Evolutionary conservation across 2,888 invertebrate species (phyloP).

Genomic region (Dyspetes luteomarginatus): DNA sequence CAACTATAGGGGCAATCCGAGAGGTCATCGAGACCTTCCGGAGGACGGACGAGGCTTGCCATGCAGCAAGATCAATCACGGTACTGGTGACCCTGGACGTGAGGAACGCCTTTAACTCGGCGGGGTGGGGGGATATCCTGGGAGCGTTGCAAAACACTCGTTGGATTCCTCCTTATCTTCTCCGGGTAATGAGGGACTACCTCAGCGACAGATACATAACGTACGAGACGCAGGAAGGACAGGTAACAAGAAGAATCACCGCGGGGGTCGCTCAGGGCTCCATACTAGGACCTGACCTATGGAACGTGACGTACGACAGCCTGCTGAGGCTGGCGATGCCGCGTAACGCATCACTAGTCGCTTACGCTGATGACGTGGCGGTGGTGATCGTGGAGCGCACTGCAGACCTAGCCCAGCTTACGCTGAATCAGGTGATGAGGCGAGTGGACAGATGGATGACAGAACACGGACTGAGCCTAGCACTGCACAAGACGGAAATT

Average conservation of each 20-base stretch:
- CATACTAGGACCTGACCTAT: not conserved
- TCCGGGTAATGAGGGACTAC: not conserved
- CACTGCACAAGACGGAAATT: conserved; percentile 64
- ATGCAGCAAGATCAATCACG: not conserved
- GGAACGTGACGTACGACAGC: not conserved
- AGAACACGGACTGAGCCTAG: conserved; percentile 50
- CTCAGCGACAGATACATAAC: not conserved
- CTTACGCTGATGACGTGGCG: conserved; percentile 30
- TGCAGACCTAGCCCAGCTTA: too few relatives aligned
- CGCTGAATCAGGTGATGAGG: conserved; percentile 42
- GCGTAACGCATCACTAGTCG: not conserved
- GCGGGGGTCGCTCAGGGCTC: not conserved
- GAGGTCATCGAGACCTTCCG: not conserved
- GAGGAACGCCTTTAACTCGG: not conserved
- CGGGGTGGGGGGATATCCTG: not conserved
- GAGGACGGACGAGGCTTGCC: not conserved
- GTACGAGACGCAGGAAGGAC: not conserved
- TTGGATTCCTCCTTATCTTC: not conserved
- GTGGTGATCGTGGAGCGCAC: too few relatives aligned
- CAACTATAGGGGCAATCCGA: not conserved
- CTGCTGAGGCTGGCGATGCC: conserved; percentile 10
- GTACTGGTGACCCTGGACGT: not conserved
- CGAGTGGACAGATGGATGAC: conserved; percentile 44
- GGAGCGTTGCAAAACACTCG: not conserved
- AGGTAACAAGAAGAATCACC: not conserved